Base-by-base conservation (phyloP, 1,140 invertebrate species). In the Zaprionus capensis region DNA sequence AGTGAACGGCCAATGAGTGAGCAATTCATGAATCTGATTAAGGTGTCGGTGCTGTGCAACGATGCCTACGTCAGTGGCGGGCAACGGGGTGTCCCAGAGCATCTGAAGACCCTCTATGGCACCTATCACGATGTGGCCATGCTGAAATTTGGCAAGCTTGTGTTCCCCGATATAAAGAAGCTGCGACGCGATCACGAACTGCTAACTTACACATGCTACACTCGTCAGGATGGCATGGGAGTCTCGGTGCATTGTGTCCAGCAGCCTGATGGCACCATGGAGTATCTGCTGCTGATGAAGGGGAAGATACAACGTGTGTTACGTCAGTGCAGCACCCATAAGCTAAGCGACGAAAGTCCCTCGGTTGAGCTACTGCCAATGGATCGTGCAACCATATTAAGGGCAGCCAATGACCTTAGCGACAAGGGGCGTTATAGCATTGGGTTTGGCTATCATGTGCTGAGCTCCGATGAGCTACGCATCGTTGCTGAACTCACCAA, bases 1-100 rank as follows among this genome's bases (percentile, higher is more conserved):
- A 20, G 20, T 5, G 17, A 11, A 5, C 4, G 4, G 38, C 0
- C 15, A 2, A 2, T 68, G 20, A 56, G 53, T 0, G 17, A 53
- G 1, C 57, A 49, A 0, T 71, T 78, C 1, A 2, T 58, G 3
- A 61, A 71, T 20, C 58, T 87, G 0, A 53, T 87, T 2, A 41
- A 28, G 0, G 57, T 61, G 7, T 63, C 81, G 1, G 49, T 88
- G 0, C 56, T 87, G 5, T 87, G 84, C 62, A 87, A 81, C 24
- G 46, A 83, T 26, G 84, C 84, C 0, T 9, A 31, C 7, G 17
- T 75, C 1, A 44, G 17, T 44, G 58, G 66, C 1, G 81, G 78
- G 0, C 69, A 77, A 15, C 20, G 67, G 1, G 74, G 78, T 7
- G 68, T 90, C 24, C 81, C 84, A 1, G 38, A 22, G 1, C 3